A percentile compares a stretch with the other conserved stretches of the same genome.
Conservation (phyloP, 2,888 invertebrate species). For the Macroteleia sp. region DNA sequence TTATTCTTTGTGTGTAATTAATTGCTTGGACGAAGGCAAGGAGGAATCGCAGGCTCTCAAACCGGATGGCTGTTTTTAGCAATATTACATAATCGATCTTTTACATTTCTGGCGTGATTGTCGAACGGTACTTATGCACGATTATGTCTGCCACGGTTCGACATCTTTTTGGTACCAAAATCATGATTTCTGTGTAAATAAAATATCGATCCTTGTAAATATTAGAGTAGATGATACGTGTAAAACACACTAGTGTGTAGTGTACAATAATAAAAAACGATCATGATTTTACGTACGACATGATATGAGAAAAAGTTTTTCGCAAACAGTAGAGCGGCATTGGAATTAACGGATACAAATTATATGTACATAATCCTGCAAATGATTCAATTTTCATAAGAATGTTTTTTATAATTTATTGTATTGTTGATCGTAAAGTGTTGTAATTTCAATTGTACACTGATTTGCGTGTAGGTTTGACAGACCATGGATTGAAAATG, state of each 20-base stretch:
- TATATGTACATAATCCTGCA: constrained; percentile 21
- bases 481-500: constrained; percentile 66
- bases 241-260: too few relatives aligned
- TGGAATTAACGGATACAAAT: constrained; percentile 61
- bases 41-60: constrained; percentile 36
- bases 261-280: too few relatives aligned
- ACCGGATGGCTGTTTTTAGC: constrained; percentile 46
- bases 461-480: constrained; percentile 69
- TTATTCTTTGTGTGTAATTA: constrained; percentile 5
- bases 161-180: constrained; percentile 17
- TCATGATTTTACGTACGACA: constrained; percentile 27
- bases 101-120: too few relatives aligned
- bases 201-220: too few relatives aligned
- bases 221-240: too few relatives aligned
- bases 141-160: background rate
- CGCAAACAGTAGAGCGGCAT: constrained; percentile 68
- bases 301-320: constrained; percentile 72
- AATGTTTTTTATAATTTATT: constrained; percentile 7
- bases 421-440: constrained; percentile 17
- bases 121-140: too few relatives aligned
- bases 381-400: constrained; percentile 34
- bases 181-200: constrained; percentile 29
- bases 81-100: too few relatives aligned
- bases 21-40: constrained; percentile 35
- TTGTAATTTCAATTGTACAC: too few relatives aligned